A percentile compares a stretch with the other conserved stretches of the same genome.
Conservation (phyloP, 2,888 invertebrate species). For the Chloroclystis v-ata region DNA sequence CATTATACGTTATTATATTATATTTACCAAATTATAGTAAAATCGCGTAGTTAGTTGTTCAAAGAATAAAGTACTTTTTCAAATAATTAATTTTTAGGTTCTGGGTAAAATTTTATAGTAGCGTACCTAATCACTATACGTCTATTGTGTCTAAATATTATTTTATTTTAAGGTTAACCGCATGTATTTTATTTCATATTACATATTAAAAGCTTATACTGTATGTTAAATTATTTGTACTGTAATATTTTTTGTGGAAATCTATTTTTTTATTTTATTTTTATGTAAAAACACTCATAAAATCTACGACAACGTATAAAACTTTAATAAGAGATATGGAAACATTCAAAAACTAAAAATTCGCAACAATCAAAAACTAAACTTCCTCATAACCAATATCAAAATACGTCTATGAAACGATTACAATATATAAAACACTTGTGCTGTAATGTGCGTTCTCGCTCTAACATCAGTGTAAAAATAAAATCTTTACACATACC, state of each 20-base stretch:
- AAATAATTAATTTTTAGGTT: too few species aligned
- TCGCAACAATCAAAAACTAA: constrained; percentile 9
- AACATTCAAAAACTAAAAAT: constrained; percentile 29
- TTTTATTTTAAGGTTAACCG: neutral
- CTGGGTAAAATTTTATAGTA: too few species aligned
- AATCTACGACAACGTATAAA: constrained; percentile 29
- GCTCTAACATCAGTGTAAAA: constrained; percentile 59
- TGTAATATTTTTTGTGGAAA: constrained; percentile 33
- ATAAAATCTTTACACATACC: constrained; percentile 56
- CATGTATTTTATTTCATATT: neutral
- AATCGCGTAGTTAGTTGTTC: neutral
- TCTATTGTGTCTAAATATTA: too few species aligned
- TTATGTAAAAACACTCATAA: constrained; percentile 31
- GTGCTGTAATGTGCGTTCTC: constrained; percentile 55
- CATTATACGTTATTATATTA: constrained; percentile 10
- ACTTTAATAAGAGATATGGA: constrained; percentile 35
- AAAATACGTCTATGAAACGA: constrained; percentile 18
- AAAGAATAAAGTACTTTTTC: too few species aligned
- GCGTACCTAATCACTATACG: too few species aligned
- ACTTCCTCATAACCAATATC: constrained; percentile 2
- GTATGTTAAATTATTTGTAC: constrained; percentile 46
- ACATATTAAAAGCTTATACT: constrained; percentile 34
- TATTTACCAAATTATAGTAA: neutral
- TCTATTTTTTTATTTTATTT: constrained; percentile 23
- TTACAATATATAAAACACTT: constrained; percentile 31